Evolutionary conservation across 2,113 vertebrate species (phyloP), one percentile per base, ranked within the genome.

Genomic region (Ciconia stormi): DNA sequence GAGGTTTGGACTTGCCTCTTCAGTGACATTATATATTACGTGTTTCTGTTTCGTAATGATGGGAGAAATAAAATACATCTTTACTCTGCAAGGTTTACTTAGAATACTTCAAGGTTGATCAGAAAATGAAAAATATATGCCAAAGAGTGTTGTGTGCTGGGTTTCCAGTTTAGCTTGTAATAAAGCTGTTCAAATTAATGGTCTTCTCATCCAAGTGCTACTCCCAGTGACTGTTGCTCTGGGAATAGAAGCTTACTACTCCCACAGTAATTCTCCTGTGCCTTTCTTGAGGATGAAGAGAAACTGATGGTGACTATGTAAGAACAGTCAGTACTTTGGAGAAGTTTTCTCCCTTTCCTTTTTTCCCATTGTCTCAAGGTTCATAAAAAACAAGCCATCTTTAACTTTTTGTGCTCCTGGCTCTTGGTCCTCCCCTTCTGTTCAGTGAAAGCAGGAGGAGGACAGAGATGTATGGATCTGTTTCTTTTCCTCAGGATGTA

Each of bases 121-220:
- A 81, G 62, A 66, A 94, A 77, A 74, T 56, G 16, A 79, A 93
- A 85, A 69, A 42, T 19, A 23, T 2, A 42, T 62, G 27, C 30
- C 46, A 62, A 52, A 87, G 38, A 94, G 19, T 18, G 30, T 73
- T 89, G 46, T 70, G 23, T 66, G 21, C 62, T 58, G 36, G 19
- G 18, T 73, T 93, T 95, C 59, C n/a, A 81, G 34, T 93, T 92
- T 70, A 77, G 29, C 63, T 83, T 95, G n/a, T 83, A 70, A 87
- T 91, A 90, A 88, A 73, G 14, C 27, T 94, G 15, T 86, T 81
- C 20, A 88, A 61, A 89, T 80, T 90, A 73, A 82, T 77, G 61
- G 53, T 62, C 49, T 69, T 67, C 56, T 82, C 36, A 56, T 80
- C 34, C 19, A 69, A 49, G 66, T 58, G 18, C 67, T 95, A 52